phyloP scores from a whole-genome alignment of 2,888 invertebrate genomes.

The Tachina grossa region DNA sequence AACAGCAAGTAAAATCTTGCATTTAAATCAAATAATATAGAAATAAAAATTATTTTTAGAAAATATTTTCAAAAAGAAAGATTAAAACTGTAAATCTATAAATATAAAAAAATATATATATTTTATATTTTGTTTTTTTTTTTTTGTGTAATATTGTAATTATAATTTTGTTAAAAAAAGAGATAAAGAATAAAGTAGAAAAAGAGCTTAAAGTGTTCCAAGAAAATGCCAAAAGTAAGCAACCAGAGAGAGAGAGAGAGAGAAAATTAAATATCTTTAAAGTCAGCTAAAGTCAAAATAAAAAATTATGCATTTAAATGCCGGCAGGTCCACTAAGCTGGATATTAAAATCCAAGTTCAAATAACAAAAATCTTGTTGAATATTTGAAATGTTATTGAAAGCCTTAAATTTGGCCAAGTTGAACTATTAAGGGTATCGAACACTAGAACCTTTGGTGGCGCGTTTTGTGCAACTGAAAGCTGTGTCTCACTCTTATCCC shows the following conservation, averaged over 20 bases:
- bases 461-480: no score
- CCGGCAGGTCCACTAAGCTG: no score
- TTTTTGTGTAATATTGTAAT: constrained; percentile 17
- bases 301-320: no score
- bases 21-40: constrained; percentile 52
- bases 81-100: constrained; percentile 59
- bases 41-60: constrained; percentile 61
- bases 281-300: no score
- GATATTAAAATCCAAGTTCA: no score
- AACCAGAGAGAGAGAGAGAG: background rate
- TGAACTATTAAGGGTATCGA: no score
- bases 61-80: constrained; percentile 53
- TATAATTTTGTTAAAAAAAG: constrained; percentile 19
- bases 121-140: constrained; percentile 11
- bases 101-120: constrained; percentile 17
- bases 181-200: background rate
- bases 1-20: constrained; percentile 61
- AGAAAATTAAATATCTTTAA: no score
- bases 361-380: no score
- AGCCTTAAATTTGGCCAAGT: no score
- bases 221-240: background rate
- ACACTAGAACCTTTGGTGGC: no score
- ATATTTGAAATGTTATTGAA: no score
- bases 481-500: no score
- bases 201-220: background rate